Base-by-base conservation (phyloP, 2,113 vertebrate genomes). In the Psittacula cyanocephala region DNA sequence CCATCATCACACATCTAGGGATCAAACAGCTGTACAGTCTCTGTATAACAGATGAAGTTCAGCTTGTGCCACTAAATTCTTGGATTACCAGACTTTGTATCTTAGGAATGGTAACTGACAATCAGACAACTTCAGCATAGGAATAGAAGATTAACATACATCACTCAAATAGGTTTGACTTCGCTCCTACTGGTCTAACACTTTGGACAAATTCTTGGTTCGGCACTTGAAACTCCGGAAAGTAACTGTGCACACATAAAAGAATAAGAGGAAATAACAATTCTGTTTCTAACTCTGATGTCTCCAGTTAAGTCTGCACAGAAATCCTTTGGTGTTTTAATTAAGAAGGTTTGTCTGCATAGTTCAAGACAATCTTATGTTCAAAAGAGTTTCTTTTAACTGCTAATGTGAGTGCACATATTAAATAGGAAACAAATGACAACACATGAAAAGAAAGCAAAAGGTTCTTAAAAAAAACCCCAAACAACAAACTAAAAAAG, bases 1-100 rank as follows among this genome's bases (percentile, higher is more conserved):
- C 3, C 22, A 67, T 7, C 0, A 0, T 7, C 0, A 0, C 70
- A 71, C 43, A 79, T 49, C 67, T 13, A 41, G 8, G 9, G 55
- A 60, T 60, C 59, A 91, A 89, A 43, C 2, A 14, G 62, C 55
- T 52, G 53, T 89, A 44, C 23, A 3, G 13, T 47, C 29, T 65
- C 49, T 89, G 44, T 49, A n/a, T 47, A 78, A 57, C 27, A 77
- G 29, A 16, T 68, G 65, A 84, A 57, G 60, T 44, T 81, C 49
- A 52, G 13, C n/a, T 14, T 52, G 29, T 39, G 23, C 15, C 29
- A 29, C 25, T 47, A 62, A 81, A 20, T 35, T 85, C 28, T 67
- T 68, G 17, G 13, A 7, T 53, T 80, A 41, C 14, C 44, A 71
- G 75, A 77, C 8, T 39, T 77, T 9, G 15, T 83, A 0, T 69